Evolutionary conservation across 2,888 invertebrate species (phyloP).

Genomic region (Aphelenchoides bicaudatus): DNA sequence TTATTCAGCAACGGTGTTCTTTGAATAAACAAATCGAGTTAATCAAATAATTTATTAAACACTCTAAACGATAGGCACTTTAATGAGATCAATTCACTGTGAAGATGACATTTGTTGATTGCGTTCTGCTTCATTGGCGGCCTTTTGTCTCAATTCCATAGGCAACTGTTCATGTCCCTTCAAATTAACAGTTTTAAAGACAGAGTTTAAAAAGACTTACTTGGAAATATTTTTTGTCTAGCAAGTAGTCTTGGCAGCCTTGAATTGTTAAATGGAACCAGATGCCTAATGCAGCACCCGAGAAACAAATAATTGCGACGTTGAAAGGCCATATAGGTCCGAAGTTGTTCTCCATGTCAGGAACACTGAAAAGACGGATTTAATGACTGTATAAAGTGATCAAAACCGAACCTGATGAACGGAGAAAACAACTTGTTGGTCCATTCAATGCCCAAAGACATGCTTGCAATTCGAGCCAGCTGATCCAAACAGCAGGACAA

Average conservation of each 20-base stretch:
- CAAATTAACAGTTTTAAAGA: neutral
- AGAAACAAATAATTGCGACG: slow-evolving; percentile 52
- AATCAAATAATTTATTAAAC: no score
- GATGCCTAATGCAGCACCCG: slow-evolving; percentile 54
- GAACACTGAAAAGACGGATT: slow-evolving; percentile 32
- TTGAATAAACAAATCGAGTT: no score
- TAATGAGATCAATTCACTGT: no score
- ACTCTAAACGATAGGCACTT: no score
- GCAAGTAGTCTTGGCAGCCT: slow-evolving; percentile 53
- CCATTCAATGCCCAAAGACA: slow-evolving; percentile 54
- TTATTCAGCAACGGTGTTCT: no score
- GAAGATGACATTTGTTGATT: no score
- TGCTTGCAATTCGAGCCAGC: slow-evolving; percentile 47
- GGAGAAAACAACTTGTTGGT: slow-evolving; percentile 48
- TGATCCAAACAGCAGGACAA: slow-evolving; percentile 45
- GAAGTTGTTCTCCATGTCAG: slow-evolving; percentile 50
- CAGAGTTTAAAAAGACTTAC: no score
- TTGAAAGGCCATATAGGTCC: slow-evolving; percentile 60
- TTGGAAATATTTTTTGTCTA: slow-evolving; percentile 56
- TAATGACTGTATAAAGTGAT: no score
- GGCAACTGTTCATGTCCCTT: slow-evolving; percentile 17
- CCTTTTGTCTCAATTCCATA: slow-evolving; percentile 8
- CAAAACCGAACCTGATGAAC: slow-evolving; percentile 37
- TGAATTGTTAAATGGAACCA: slow-evolving; percentile 53
- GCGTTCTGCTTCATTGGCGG: slow-evolving; percentile 3